These are phyloP conservation scores for Scrobipalpa atriplicella DNA, from an alignment of 2,888 invertebrate genomes.

Conservation along the genomic window DNA sequence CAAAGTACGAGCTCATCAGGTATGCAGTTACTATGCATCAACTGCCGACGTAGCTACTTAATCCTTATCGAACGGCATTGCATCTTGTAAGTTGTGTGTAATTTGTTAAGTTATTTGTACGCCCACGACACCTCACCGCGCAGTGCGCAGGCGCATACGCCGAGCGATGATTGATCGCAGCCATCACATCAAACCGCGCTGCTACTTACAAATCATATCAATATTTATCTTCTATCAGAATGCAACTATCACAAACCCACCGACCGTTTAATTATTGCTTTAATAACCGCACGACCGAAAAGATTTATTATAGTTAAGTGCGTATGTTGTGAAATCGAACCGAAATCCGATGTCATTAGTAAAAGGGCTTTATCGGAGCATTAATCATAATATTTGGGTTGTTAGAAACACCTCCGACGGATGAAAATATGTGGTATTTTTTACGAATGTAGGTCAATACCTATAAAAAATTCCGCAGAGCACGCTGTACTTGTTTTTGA, in stretches of 20 bases:
- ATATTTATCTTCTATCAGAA: conserved; percentile 25
- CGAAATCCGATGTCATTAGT: conserved; percentile 65
- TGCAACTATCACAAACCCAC: conserved; percentile 29
- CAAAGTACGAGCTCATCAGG: background rate
- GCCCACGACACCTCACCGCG: conserved; percentile 17
- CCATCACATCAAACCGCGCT: background rate
- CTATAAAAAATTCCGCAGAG: conserved; percentile 6
- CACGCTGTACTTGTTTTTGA: background rate
- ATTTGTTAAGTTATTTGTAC: conserved; percentile 18
- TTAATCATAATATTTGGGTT: conserved; percentile 59
- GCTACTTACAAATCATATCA: conserved; percentile 22
- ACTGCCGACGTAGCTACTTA: conserved; percentile 9
- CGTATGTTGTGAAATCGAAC: conserved; percentile 56
- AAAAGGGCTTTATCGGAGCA: conserved; percentile 54
- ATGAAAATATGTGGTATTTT: conserved; percentile 19
- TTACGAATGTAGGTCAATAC: conserved; percentile 21
- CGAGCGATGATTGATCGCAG: conserved; percentile 24
- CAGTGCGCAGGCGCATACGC: background rate
- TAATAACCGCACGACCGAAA: conserved; percentile 46
- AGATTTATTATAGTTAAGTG: conserved; percentile 57
- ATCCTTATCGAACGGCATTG: conserved; percentile 10
- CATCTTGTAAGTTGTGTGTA: conserved; percentile 5
- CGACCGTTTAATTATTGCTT: conserved; percentile 45
- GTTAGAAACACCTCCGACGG: conserved; percentile 12
- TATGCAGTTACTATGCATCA: conserved; percentile 15